Percentiles rank a stretch among this genome's conserved stretches.
phyloP scores from a whole-genome alignment of 2,797 vertebrate species.

The Clarias pachynema region DNA sequence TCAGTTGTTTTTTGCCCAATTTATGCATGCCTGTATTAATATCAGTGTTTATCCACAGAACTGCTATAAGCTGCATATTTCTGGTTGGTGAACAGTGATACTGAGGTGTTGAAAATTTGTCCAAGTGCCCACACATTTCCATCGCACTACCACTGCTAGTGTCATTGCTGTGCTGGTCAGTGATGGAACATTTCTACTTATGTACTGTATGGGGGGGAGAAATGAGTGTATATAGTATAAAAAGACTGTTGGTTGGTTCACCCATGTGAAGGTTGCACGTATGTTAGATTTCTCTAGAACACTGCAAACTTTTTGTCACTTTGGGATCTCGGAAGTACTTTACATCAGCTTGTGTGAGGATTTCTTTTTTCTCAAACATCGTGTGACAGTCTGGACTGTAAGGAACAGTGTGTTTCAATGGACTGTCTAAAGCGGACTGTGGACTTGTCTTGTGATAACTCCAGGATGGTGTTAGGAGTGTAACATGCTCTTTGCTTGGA shows the following conservation, averaged over 20 bases:
- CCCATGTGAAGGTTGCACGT: background rate
- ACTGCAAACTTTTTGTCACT: background rate
- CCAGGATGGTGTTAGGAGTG: slow-evolving; percentile 13
- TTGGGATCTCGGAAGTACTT: background rate
- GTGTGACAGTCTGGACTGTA: slow-evolving; percentile 29
- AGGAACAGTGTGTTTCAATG: slow-evolving; percentile 22
- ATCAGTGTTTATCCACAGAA: background rate
- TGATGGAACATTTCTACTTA: background rate
- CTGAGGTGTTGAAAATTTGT: slow-evolving; percentile 8
- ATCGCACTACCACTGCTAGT: background rate
- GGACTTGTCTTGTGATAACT: slow-evolving; percentile 6
- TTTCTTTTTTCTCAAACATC: background rate
- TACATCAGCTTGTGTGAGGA: slow-evolving; percentile 2
- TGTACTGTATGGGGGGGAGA: background rate
- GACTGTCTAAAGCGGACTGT: background rate
- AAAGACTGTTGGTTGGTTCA: background rate
- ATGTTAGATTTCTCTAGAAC: background rate
- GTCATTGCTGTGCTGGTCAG: slow-evolving; percentile 6
- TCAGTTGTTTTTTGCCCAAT: background rate
- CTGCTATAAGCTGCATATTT: background rate
- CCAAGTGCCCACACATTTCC: background rate
- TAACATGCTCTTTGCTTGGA: slow-evolving; percentile 25
- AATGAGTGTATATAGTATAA: background rate
- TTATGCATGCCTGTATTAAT: background rate
- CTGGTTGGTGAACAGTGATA: background rate